Evolutionary conservation across 2,888 invertebrate genomes (phyloP), one percentile per base, ranked within the genome.

Genomic region (Caenorhabditis doughertyi): DNA sequence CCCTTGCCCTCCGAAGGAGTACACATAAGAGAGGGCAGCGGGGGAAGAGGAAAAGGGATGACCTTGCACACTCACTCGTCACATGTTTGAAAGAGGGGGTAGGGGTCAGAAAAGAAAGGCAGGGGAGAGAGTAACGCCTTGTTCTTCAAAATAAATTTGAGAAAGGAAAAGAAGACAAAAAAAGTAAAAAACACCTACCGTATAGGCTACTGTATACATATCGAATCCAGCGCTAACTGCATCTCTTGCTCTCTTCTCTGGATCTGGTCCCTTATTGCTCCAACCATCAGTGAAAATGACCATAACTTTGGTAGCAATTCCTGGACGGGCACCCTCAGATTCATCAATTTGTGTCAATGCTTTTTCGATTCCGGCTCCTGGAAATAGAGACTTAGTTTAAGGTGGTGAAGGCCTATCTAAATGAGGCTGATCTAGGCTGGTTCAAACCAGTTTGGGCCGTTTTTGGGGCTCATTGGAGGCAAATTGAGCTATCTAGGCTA

Each of bases 241-340:
- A 27, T 87, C 84, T 60, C 83, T 81, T 0, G 89, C 86, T 39
- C 83, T 80, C 16, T 73, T 58, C 25, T 77, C 85, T 35, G 90
- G 90, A 29, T 91, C 91, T 13, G 87, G 86, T 4, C 91, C 91
- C 60, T 90, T 90, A 83, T 91, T 91, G 58, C 83, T 83, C 89
- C 90, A 91, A 23, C 91, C 91, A 79, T 91, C 90, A 21, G 91
- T 91, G 85, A 91, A 91, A 0, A 91, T 87, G 8, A 91, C 84
- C 90, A 91, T 91, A 5, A 90, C 88, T 67, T 89, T 88, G 9
- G 90, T 90, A 3, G 91, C 91, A 42, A 90, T 81, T 62, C 88
- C 87, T 0, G 90, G 91, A 64, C 91, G 83, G n/a, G 89, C 91
- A 29, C 91, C 90, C 67, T 88, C 86, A 18, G 79, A 82, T 55